Conservation (phyloP, 2,113 vertebrate genomes). For the Oncorhynchus tshawytscha region DNA sequence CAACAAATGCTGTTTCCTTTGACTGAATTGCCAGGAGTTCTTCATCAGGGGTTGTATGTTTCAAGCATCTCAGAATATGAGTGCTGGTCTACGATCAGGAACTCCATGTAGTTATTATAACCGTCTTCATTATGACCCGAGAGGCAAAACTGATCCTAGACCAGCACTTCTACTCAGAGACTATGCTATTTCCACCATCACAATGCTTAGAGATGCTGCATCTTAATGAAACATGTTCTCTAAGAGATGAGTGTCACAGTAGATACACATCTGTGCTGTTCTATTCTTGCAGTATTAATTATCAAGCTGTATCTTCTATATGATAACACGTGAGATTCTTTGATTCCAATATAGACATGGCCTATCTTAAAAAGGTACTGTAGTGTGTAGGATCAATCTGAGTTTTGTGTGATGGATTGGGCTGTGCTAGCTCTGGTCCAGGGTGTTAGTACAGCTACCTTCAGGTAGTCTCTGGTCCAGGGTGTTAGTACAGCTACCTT, state of each 20-base stretch:
- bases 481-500: too few species aligned
- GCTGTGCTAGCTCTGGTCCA: constrained; percentile 11
- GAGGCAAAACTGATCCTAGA: neutral
- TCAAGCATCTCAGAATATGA: too few species aligned
- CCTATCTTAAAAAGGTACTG: constrained; percentile 33
- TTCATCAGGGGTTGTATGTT: too few species aligned
- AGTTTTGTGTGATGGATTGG: constrained; percentile 12
- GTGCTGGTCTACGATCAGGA: too few species aligned
- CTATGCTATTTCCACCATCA: constrained; percentile 2
- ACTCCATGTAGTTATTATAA: too few species aligned
- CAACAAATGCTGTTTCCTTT: constrained; percentile 31
- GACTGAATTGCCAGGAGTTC: neutral
- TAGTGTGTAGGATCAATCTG: constrained; percentile 33
- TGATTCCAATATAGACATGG: constrained; percentile 21
- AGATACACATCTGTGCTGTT: constrained; percentile 12
- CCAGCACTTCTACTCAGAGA: too few species aligned
- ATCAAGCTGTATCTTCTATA: constrained; percentile 46
- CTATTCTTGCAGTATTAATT: constrained; percentile 27
- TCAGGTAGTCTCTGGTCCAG: too few species aligned
- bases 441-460: neutral
- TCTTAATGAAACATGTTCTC: constrained; percentile 11
- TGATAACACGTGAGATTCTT: constrained; percentile 52
- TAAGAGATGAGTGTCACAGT: constrained; percentile 14
- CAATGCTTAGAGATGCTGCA: constrained; percentile 24
- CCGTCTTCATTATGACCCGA: neutral